Percentiles rank a stretch among this genome's conserved stretches.
These are phyloP conservation scores for Argyra leucocephala DNA, from an alignment of 2,888 invertebrate genomes.

Conservation along the genomic window DNA sequence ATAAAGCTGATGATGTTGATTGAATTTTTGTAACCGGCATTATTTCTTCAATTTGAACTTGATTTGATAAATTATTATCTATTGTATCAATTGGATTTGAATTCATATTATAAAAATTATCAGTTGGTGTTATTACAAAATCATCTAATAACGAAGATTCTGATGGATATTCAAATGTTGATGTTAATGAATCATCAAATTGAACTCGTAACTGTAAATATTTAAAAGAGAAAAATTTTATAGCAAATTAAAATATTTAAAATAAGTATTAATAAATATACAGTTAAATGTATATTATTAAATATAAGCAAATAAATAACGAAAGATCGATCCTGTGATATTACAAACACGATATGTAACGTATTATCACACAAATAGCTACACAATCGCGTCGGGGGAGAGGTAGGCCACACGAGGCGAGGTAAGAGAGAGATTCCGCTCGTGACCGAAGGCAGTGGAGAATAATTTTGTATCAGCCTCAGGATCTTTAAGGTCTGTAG, in stretches of 20 bases:
- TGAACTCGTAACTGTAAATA: slow-evolving; percentile 70
- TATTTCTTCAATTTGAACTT: slow-evolving; percentile 40
- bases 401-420: no score
- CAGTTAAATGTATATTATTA: no score
- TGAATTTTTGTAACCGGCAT: slow-evolving; percentile 36
- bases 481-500: no score
- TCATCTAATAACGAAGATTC: slow-evolving; percentile 72
- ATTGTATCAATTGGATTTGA: background rate
- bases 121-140: slow-evolving; percentile 31
- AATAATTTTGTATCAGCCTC: no score
- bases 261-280: no score
- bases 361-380: no score
- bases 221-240: slow-evolving; percentile 25
- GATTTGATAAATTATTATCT: slow-evolving; percentile 24
- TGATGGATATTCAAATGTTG: slow-evolving; percentile 88
- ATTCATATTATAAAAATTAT: background rate
- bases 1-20: background rate
- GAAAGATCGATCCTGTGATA: no score
- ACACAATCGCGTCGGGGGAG: no score
- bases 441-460: no score
- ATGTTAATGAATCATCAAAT: slow-evolving; percentile 79
- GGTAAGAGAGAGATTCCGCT: no score
- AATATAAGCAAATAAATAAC: no score
- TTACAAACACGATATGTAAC: no score
- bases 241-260: background rate